Conservation (phyloP, 2,113 vertebrate genomes). For the Morone chrysops region DNA sequence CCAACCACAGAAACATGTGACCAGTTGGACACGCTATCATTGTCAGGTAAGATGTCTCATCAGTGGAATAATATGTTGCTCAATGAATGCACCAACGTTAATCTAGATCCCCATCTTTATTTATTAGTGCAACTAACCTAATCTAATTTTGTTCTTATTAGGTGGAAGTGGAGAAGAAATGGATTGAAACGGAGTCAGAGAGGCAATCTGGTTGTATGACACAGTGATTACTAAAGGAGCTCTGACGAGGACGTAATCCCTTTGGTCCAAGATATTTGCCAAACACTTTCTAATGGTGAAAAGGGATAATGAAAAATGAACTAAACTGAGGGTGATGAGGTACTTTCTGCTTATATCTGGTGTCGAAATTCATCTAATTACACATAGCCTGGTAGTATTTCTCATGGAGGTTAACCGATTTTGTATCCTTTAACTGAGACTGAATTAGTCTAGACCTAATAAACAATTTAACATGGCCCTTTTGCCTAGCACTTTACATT, state of each 20-base stretch:
- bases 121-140: background rate
- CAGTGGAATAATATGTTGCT: background rate
- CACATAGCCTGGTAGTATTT: conserved; percentile 58
- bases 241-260: conserved; percentile 11
- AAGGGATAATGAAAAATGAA: conserved; percentile 33
- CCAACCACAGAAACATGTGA: conserved; percentile 93
- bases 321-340: conserved; percentile 38
- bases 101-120: background rate
- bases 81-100: background rate
- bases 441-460: conserved; percentile 63
- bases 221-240: conserved; percentile 81
- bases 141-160: conserved; percentile 59
- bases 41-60: conserved; percentile 86
- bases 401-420: conserved; percentile 48
- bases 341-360: conserved; percentile 62
- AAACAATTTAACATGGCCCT: conserved; percentile 52
- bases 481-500: conserved; percentile 81
- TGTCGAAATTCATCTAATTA: conserved; percentile 56
- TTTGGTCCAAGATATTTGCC: conserved; percentile 30
- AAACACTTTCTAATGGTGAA: conserved; percentile 17
- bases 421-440: conserved; percentile 62
- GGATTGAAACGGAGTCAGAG: conserved; percentile 90
- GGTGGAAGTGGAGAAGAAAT: conserved; percentile 98
- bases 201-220: conserved; percentile 88
- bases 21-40: conserved; percentile 90